Percentiles rank a stretch among this genome's conserved stretches.
Evolutionary conservation across 23 tunicate species (phyloP).

Genomic region (Styela plicata): DNA sequence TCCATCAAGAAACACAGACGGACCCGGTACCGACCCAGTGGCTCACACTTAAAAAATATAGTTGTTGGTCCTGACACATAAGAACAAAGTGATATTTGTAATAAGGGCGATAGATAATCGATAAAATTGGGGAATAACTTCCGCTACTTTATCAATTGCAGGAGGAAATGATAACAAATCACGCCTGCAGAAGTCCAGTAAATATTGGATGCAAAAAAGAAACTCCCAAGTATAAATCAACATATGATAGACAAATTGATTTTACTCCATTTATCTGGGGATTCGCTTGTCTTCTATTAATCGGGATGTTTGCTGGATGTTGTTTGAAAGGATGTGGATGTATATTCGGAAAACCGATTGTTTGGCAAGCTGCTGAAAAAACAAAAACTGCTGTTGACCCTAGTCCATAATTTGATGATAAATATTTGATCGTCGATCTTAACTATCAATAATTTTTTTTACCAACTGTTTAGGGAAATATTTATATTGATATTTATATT

Average conservation of each 20-base stretch:
- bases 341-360: neutral
- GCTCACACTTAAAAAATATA: no score
- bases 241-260: neutral
- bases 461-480: no score
- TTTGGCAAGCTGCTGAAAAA: neutral
- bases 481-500: no score
- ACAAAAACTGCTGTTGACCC: no score
- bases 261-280: slow-evolving; percentile 4
- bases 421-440: no score
- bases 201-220: neutral
- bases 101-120: neutral
- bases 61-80: no score
- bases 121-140: neutral
- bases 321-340: slow-evolving; percentile 11
- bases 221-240: slow-evolving; percentile 4
- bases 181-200: neutral
- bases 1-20: no score
- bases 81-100: no score
- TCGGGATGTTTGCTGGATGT: slow-evolving; percentile 12
- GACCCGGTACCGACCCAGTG: no score
- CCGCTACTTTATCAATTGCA: neutral
- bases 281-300: neutral
- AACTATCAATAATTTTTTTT: no score
- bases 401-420: no score
- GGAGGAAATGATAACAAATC: neutral